Conservation (phyloP, 2,797 vertebrate species). For the Crypturellus tataupa region DNA sequence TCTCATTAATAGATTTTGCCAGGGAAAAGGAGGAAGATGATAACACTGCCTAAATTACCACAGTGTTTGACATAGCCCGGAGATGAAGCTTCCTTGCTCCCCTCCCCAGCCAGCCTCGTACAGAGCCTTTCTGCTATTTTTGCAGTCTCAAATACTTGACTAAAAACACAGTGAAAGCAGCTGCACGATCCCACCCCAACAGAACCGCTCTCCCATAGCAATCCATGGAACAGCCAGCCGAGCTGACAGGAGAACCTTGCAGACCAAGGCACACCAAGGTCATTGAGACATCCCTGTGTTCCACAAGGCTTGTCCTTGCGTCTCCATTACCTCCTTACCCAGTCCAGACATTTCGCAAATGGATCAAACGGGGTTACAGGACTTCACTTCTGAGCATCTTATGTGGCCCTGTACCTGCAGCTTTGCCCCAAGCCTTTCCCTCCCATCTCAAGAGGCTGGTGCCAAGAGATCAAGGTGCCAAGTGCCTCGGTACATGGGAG, state of each 20-base stretch:
- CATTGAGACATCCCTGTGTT: neutral
- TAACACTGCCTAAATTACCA: neutral
- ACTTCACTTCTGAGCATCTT: neutral
- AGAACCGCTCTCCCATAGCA: conserved; percentile 2
- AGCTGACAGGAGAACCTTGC: neutral
- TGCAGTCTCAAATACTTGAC: neutral
- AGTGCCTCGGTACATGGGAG: rapidly evolving
- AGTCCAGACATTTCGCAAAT: neutral
- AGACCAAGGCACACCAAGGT: conserved; percentile 5
- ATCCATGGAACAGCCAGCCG: neutral
- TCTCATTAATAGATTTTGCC: conserved; percentile 40
- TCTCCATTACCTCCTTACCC: neutral
- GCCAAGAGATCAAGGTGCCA: neutral
- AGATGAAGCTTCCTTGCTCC: neutral
- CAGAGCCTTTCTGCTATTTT: neutral
- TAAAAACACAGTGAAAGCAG: neutral
- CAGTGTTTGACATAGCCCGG: neutral
- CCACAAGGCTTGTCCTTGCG: neutral
- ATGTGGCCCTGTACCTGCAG: neutral
- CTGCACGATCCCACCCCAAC: neutral
- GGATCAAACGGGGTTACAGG: neutral
- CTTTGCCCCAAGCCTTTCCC: neutral
- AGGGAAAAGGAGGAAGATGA: conserved; percentile 4
- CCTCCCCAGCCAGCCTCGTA: neutral
- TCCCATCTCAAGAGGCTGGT: neutral